Evolutionary conservation across 2,797 vertebrate species (phyloP).

Genomic region (Varecia variegata): DNA sequence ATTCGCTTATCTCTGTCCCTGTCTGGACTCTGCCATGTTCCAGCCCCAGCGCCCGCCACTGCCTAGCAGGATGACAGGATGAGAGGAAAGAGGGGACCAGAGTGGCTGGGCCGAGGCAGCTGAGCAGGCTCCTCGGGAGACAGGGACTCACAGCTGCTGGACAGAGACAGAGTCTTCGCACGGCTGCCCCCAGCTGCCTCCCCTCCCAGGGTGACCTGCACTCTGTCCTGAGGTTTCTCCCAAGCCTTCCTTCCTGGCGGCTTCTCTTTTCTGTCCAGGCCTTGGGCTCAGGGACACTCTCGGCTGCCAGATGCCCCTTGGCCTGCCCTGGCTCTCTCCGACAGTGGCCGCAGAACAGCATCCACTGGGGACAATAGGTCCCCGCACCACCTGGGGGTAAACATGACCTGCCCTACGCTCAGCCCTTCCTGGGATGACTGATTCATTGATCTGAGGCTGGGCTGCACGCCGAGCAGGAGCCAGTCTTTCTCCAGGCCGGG

Average conservation of each 20-base stretch:
- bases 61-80: neutral
- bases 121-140: neutral
- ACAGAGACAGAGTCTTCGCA: neutral
- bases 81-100: neutral
- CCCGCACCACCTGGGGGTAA: neutral
- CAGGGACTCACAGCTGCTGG: rapidly evolving
- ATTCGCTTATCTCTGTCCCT: neutral
- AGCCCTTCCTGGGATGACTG: neutral
- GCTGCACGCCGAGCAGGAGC: neutral
- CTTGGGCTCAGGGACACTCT: neutral
- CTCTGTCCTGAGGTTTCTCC: neutral
- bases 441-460: neutral
- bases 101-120: rapidly evolving
- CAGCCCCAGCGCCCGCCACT: too few relatives aligned
- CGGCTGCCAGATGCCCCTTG: neutral
- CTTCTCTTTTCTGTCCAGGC: neutral
- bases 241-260: too few relatives aligned
- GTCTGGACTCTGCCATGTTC: neutral
- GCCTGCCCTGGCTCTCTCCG: neutral
- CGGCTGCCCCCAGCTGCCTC: neutral
- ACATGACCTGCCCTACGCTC: too few relatives aligned
- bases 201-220: neutral
- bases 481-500: neutral
- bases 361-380: too few relatives aligned
- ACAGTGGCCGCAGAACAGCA: neutral